phyloP scores from a whole-genome alignment of 2,888 invertebrate genomes.

The Lochmaea crataegi region DNA sequence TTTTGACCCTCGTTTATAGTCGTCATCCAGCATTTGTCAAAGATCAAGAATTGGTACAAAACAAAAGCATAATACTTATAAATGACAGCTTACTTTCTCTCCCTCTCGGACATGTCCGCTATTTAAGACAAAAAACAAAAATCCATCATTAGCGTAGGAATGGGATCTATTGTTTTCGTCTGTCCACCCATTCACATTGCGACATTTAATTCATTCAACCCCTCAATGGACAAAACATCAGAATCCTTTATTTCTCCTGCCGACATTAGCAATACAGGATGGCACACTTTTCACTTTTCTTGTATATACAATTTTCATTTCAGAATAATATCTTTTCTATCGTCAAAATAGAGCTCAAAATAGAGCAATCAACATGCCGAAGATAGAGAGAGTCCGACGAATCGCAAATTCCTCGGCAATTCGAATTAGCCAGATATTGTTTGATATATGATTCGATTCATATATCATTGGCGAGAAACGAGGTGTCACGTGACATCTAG shows the following conservation, averaged over 20 bases:
- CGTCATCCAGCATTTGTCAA: conserved; percentile 40
- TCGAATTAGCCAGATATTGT: conserved; percentile 58
- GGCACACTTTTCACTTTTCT: neutral
- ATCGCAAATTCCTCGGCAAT: conserved; percentile 44
- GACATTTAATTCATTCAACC: conserved; percentile 44
- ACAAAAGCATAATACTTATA: conserved; percentile 55
- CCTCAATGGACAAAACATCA: conserved; percentile 45
- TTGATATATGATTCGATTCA: conserved; percentile 63
- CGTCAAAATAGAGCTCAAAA: conserved; percentile 14
- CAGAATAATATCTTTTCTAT: neutral
- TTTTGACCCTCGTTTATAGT: conserved; percentile 14
- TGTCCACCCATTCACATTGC: conserved; percentile 48
- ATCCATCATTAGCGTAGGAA: conserved; percentile 56
- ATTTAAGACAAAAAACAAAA: conserved; percentile 57
- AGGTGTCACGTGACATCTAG: conserved; percentile 56
- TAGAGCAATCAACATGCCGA: conserved; percentile 26
- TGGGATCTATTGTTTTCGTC: conserved; percentile 52
- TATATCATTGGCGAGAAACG: conserved; percentile 59
- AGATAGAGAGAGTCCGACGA: conserved; percentile 35
- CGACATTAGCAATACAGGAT: conserved; percentile 33
- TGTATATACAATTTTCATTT: too few species aligned
- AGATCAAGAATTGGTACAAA: conserved; percentile 45
- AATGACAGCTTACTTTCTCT: conserved; percentile 47
- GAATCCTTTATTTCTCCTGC: conserved; percentile 37
- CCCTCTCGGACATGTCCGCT: conserved; percentile 42